Evolutionary conservation across 2,797 vertebrate genomes (phyloP).

Genomic region (Toxotes lorentzi): DNA sequence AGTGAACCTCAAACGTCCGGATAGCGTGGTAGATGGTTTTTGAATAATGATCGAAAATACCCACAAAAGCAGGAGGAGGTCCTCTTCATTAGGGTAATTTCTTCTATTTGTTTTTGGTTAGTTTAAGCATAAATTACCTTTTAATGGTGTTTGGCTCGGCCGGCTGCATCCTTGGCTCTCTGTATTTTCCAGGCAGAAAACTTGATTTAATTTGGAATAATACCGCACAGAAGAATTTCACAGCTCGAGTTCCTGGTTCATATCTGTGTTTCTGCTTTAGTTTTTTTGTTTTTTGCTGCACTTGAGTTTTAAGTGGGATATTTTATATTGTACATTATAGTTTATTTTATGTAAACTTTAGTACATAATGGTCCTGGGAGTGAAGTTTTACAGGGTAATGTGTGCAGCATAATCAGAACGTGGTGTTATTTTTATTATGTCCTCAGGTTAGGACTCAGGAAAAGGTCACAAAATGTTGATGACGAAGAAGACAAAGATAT

Average conservation of each 20-base stretch:
- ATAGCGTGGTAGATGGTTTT: neutral
- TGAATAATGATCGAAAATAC: constrained; percentile 29
- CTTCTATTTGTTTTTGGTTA: constrained; percentile 33
- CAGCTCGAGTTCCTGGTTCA: constrained; percentile 13
- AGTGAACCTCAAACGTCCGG: neutral
- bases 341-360: neutral
- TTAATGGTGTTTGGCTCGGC: constrained; percentile 45
- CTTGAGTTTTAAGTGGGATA: neutral
- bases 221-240: constrained; percentile 22
- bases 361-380: neutral
- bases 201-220: constrained; percentile 42
- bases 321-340: neutral
- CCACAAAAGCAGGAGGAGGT: constrained; percentile 18
- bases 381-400: neutral
- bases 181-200: constrained; percentile 50
- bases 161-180: constrained; percentile 21
- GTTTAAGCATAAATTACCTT: constrained; percentile 29
- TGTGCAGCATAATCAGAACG: neutral
- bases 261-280: constrained; percentile 3
- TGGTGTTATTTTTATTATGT: neutral
- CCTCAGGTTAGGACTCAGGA: constrained; percentile 47
- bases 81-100: constrained; percentile 27
- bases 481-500: constrained; percentile 55
- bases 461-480: constrained; percentile 15
- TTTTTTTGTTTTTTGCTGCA: neutral